Conservation (phyloP, 2,888 invertebrate species). For the Drosophila koepferae region DNA sequence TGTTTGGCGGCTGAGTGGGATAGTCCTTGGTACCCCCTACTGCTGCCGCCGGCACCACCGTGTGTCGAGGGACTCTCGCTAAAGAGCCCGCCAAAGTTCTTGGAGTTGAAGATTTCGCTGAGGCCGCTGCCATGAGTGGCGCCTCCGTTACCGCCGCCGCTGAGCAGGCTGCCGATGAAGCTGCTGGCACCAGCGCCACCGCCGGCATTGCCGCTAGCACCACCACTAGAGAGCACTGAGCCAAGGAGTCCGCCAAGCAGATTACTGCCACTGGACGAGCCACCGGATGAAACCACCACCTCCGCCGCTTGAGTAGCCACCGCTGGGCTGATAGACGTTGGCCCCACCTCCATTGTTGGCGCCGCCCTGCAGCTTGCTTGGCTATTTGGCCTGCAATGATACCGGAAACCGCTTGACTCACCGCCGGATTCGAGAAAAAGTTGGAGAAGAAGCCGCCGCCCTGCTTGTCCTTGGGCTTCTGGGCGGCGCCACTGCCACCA, state of each 20-base stretch:
- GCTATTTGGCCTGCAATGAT: constrained; percentile 84
- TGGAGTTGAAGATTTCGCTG: constrained; percentile 82
- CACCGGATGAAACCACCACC: constrained; percentile 47
- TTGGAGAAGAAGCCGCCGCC: constrained; percentile 83
- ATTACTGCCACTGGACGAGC: constrained; percentile 66
- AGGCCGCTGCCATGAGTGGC: constrained; percentile 55
- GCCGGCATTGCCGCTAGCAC: constrained; percentile 51
- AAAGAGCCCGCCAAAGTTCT: constrained; percentile 84
- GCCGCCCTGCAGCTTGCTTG: constrained; percentile 83
- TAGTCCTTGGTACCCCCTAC: constrained; percentile 77
- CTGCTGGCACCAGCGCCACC: constrained; percentile 66
- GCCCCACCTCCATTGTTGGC: constrained; percentile 64
- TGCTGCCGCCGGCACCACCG: constrained; percentile 32
- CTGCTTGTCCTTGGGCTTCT: constrained; percentile 82
- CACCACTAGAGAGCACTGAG: constrained; percentile 73
- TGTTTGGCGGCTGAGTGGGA: constrained; percentile 83
- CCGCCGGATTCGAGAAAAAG: constrained; percentile 83
- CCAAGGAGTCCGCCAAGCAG: constrained; percentile 79
- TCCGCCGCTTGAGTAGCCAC: constrained; percentile 73
- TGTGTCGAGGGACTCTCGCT: constrained; percentile 82
- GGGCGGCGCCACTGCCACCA: constrained; percentile 60
- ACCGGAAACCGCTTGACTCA: constrained; percentile 84
- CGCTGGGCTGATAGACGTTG: constrained; percentile 66
- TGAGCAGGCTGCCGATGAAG: constrained; percentile 70
- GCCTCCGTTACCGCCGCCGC: constrained; percentile 65